Evolutionary conservation across 2,888 invertebrate species (phyloP).

Genomic region (Synergus japonicus): DNA sequence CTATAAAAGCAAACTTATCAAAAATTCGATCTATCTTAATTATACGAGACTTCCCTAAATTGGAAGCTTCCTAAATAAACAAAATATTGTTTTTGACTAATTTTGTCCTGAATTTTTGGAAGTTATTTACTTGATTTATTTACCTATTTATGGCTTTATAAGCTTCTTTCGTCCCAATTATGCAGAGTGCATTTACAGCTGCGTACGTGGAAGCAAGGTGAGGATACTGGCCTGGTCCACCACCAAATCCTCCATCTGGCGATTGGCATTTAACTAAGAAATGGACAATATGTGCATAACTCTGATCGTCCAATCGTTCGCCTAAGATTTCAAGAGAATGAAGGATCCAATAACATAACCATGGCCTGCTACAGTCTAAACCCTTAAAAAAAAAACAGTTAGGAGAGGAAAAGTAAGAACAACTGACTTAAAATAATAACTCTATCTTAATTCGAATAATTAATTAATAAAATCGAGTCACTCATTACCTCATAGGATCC

Average conservation of each 20-base stretch:
- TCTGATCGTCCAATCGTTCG: slow-evolving; percentile 80
- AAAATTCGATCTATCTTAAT: too few species aligned
- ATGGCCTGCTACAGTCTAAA: slow-evolving; percentile 96
- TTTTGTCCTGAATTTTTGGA: too few species aligned
- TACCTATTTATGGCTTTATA: slow-evolving; percentile 92
- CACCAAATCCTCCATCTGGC: slow-evolving; percentile 92
- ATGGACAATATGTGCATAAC: slow-evolving; percentile 79
- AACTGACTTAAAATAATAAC: neutral
- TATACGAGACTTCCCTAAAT: neutral
- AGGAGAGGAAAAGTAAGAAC: neutral
- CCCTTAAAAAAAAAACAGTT: slow-evolving; percentile 77
- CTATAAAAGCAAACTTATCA: slow-evolving; percentile 72
- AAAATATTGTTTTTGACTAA: too few species aligned
- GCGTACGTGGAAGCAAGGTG: slow-evolving; percentile 99
- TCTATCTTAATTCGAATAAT: too few species aligned
- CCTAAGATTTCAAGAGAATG: slow-evolving; percentile 91
- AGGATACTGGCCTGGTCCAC: slow-evolving; percentile 94
- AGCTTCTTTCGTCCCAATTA: slow-evolving; percentile 92
- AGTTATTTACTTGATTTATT: neutral
- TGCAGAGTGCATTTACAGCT: slow-evolving; percentile 94
- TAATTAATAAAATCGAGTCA: slow-evolving; percentile 28
- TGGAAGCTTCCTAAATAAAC: too few species aligned
- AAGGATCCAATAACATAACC: slow-evolving; percentile 98
- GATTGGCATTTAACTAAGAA: slow-evolving; percentile 87
- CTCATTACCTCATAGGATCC: slow-evolving; percentile 82